Evolutionary conservation across 2,113 vertebrate species (phyloP).

Genomic region (Proteles cristata): DNA sequence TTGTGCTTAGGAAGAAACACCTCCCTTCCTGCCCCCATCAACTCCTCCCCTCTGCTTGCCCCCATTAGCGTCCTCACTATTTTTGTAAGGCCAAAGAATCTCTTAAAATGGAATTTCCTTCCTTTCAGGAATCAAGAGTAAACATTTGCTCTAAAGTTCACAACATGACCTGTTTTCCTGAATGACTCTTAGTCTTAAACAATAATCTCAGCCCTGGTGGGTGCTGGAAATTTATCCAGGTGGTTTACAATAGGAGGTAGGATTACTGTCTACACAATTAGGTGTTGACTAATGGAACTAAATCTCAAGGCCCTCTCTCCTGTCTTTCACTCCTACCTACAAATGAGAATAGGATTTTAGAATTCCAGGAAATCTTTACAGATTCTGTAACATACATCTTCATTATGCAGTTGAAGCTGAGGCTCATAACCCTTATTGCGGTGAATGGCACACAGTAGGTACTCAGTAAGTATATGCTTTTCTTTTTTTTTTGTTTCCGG

Average conservation of each 20-base stretch:
- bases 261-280: background rate
- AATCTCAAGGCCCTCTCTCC: background rate
- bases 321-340: background rate
- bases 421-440: background rate
- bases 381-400: background rate
- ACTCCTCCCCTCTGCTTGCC: background rate
- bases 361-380: background rate
- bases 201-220: background rate
- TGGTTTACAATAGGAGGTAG: background rate
- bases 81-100: constrained; percentile 58
- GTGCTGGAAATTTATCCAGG: constrained; percentile 14
- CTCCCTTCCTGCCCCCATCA: constrained; percentile 61
- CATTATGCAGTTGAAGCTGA: background rate
- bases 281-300: background rate
- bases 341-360: background rate
- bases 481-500: background rate
- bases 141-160: constrained; percentile 50
- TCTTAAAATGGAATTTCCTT: constrained; percentile 73
- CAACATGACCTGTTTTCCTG: constrained; percentile 12
- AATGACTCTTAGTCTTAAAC: constrained; percentile 29
- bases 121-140: constrained; percentile 60
- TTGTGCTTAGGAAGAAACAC: constrained; percentile 58
- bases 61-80: constrained; percentile 20
- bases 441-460: background rate
- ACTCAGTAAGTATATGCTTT: background rate